Percentiles rank a stretch among this genome's conserved stretches.
Conservation (phyloP, 1,140 invertebrate genomes). For the Ips typographus region DNA sequence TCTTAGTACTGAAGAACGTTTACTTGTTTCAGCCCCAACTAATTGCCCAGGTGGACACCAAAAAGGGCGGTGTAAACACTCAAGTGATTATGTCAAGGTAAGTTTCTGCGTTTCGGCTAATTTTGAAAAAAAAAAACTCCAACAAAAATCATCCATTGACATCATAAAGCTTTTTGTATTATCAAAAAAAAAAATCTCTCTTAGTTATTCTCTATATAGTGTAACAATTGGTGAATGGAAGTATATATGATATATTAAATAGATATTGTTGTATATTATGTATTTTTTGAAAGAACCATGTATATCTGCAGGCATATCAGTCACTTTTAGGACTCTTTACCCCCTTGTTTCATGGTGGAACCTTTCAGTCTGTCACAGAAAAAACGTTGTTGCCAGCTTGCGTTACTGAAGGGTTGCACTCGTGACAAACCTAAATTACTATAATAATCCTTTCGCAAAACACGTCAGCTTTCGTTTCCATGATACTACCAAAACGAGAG, state of each 20-base stretch:
- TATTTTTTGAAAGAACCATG: slow-evolving; percentile 45
- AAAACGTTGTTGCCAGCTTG: too few relatives aligned
- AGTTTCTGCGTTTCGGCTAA: slow-evolving; percentile 44
- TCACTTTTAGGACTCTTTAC: slow-evolving; percentile 40
- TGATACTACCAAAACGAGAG: slow-evolving; percentile 3
- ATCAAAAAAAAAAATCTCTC: slow-evolving; percentile 14
- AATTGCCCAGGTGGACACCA: slow-evolving; percentile 50
- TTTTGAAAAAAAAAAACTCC: slow-evolving; percentile 30
- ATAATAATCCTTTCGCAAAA: too few relatives aligned
- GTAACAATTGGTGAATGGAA: slow-evolving; percentile 40
- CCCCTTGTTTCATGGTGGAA: slow-evolving; percentile 10
- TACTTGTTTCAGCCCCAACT: slow-evolving; percentile 49
- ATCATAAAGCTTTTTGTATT: slow-evolving; percentile 47
- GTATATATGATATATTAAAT: slow-evolving; percentile 14
- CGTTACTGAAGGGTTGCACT: too few relatives aligned
- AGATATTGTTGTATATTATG: slow-evolving; percentile 30
- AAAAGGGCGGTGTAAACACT: slow-evolving; percentile 51
- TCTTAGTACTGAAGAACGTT: not conserved
- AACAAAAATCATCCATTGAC: slow-evolving; percentile 47
- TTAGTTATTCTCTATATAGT: not conserved
- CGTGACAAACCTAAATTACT: too few relatives aligned
- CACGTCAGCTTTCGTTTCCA: too few relatives aligned
- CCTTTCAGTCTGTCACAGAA: slow-evolving; percentile 9
- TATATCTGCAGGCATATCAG: slow-evolving; percentile 46
- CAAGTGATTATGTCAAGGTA: slow-evolving; percentile 51